Evolutionary conservation across 1,140 invertebrate genomes (phyloP), one percentile per base, ranked within the genome.

Genomic region (Hylaeus anthracinus): DNA sequence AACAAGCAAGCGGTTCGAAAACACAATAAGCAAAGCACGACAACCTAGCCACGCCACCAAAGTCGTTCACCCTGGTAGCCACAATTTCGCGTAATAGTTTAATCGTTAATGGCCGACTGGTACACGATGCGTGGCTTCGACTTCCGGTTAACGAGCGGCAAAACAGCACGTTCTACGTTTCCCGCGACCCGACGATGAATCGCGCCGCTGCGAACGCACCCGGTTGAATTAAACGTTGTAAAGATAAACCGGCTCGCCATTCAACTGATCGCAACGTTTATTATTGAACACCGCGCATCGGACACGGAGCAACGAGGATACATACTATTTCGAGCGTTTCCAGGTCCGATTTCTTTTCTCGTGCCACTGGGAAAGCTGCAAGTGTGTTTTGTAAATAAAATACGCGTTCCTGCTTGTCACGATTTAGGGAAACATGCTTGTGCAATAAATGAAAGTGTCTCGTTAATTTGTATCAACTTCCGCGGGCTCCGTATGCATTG

Each of bases 201-300:
- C 76, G 55, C 9, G 5, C 9, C 10, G 2, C 37, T 10, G 51
- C 51, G 41, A 43, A 6, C 9, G 14, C 37, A 55, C 26, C 26
- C 26, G 39, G 53, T 51, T n/a, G 56, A 75, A 72, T 85, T 74
- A 71, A 74, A 56, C 82, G 71, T 77, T 39, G 65, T 69, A 48
- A 74, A 72, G 79, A 71, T 85, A 86, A 86, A 85, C 55, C n/a
- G 41, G 45, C 55, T 69, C 60, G 15, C 64, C 63, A 63, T 76
- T 84, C 67, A 55, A 10, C 9, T 56, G 76, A 81, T 81, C 72
- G 66, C 6, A 43, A 51, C 75, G 82, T 88, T 88, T 88, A 87
- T 89, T 89, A 86, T 87, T 81, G 73, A 80, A 82, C 14, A 61
- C 53, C 60, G 71, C 45, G 51, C 51, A 6, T 6, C 64, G 15